Conservation (phyloP, 2,113 vertebrate species). For the Tachysurus vachellii region DNA sequence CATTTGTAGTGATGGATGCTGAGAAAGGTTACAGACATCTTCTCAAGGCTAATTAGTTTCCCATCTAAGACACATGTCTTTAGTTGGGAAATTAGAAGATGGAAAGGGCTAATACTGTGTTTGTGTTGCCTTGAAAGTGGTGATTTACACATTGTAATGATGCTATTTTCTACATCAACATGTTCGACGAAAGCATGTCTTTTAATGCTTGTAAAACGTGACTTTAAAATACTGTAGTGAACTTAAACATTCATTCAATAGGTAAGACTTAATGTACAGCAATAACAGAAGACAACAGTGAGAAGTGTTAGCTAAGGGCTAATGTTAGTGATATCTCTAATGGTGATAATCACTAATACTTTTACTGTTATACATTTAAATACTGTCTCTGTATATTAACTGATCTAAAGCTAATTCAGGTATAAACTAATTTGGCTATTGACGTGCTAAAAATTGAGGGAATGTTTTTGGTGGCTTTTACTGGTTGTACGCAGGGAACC, state of each 20-base stretch:
- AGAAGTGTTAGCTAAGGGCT: neutral
- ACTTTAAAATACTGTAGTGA: neutral
- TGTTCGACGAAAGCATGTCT: neutral
- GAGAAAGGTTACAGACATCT: neutral
- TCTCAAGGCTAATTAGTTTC: constrained; percentile 20
- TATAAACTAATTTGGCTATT: neutral
- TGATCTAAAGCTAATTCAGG: neutral
- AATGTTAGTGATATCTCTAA: neutral
- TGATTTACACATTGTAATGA: neutral
- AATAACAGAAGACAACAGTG: neutral
- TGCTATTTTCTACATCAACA: neutral
- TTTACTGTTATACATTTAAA: neutral
- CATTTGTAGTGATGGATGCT: neutral
- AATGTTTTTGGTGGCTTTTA: neutral
- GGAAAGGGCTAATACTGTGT: constrained; percentile 1
- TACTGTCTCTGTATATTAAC: neutral
- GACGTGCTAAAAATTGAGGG: too few relatives aligned
- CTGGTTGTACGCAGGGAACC: neutral
- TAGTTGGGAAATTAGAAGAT: constrained; percentile 24
- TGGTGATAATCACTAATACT: neutral
- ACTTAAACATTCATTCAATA: neutral
- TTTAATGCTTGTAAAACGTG: neutral
- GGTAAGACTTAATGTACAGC: too few relatives aligned
- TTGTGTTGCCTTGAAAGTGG: neutral
- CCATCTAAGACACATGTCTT: constrained; percentile 12